phyloP scores from a whole-genome alignment of 2,888 invertebrate species.

The Gryllus longicercus region DNA sequence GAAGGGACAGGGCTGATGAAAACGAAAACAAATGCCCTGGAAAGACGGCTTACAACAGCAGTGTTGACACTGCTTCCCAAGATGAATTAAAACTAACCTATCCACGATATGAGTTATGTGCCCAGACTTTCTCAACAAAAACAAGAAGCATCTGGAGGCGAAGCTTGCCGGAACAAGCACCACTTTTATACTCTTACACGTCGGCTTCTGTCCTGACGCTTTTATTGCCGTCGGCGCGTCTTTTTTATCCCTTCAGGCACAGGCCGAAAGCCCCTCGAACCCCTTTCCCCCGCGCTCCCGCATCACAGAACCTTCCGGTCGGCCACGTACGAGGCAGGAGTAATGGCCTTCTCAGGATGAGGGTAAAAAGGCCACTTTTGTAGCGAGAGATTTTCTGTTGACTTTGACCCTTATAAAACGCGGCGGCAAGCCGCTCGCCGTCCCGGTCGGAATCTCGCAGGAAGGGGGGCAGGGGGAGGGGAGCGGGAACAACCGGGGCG shows the following conservation, averaged over 20 bases:
- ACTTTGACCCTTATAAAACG: background rate
- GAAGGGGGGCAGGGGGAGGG: background rate
- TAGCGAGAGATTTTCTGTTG: background rate
- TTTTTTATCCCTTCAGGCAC: background rate
- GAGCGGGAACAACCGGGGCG: background rate
- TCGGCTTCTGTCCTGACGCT: conserved; percentile 1
- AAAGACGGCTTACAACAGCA: background rate
- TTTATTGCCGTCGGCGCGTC: conserved; percentile 6
- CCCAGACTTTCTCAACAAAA: background rate
- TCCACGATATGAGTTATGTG: background rate
- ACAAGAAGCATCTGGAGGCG: background rate
- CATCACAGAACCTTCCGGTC: background rate
- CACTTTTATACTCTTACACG: conserved; percentile 17
- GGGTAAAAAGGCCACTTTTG: conserved; percentile 5
- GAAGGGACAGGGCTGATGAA: too few relatives aligned
- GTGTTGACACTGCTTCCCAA: background rate
- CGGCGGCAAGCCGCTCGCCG: background rate
- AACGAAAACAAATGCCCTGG: background rate
- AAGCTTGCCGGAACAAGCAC: background rate
- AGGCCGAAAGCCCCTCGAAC: too few relatives aligned
- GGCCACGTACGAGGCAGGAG: background rate
- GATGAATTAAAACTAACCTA: conserved; percentile 11
- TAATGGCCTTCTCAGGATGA: background rate
- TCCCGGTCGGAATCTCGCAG: background rate
- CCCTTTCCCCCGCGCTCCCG: background rate